Conservation (phyloP, 2,113 vertebrate species). For the Pteropus alecto region DNA sequence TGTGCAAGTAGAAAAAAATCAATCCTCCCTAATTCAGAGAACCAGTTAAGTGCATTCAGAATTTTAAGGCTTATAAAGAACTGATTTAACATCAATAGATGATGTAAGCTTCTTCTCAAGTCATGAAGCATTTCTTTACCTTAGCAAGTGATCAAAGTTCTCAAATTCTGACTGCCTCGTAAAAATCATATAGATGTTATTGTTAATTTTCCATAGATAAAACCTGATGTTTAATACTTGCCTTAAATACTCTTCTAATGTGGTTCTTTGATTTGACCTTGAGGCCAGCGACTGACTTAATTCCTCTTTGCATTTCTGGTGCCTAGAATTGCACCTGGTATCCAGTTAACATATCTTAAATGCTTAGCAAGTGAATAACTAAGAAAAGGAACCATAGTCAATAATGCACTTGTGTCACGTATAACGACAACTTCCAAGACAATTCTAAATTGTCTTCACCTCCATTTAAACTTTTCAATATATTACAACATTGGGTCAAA, state of each 20-base stretch:
- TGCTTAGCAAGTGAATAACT: background rate
- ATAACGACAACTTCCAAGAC: background rate
- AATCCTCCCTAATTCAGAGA: background rate
- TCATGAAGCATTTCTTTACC: background rate
- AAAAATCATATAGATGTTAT: background rate
- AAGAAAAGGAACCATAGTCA: background rate
- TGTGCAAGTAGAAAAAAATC: background rate
- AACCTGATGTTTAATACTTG: background rate
- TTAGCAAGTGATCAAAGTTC: background rate
- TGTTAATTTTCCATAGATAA: background rate
- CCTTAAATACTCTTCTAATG: background rate
- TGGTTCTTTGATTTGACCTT: background rate
- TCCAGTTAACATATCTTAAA: background rate
- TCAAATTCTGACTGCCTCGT: background rate
- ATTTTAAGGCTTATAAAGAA: background rate
- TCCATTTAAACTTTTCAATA: background rate
- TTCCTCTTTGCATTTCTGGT: background rate
- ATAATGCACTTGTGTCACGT: background rate
- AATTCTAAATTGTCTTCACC: background rate
- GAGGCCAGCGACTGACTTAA: background rate
- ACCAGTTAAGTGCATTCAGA: background rate
- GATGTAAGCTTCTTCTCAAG: background rate
- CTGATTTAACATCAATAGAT: background rate
- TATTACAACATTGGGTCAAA: background rate
- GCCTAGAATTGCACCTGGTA: background rate